These are phyloP conservation scores for Trypoxylus dichotomus DNA, from an alignment of 1,140 invertebrate species.

Conservation along the genomic window DNA sequence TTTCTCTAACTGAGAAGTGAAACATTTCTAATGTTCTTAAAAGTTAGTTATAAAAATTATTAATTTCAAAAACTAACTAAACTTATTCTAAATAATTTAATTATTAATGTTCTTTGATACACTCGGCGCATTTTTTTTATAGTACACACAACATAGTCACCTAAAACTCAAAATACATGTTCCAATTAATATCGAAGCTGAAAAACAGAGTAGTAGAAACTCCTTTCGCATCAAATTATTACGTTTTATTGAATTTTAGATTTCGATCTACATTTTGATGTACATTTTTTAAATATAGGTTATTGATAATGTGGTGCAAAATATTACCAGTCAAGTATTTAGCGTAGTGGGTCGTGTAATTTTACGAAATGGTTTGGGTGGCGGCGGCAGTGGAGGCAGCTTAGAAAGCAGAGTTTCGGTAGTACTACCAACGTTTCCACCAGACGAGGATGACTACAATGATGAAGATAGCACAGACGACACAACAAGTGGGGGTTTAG, in stretches of 20 bases:
- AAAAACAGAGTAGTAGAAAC: too few species aligned
- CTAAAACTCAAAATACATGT: too few species aligned
- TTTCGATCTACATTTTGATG: not conserved
- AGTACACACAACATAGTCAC: too few species aligned
- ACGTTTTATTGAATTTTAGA: not conserved
- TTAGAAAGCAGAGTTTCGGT: constrained; percentile 58
- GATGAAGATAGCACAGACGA: not conserved
- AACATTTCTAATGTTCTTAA: too few species aligned
- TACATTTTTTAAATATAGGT: constrained; percentile 41
- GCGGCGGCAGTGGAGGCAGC: constrained; percentile 55
- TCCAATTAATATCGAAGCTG: too few species aligned
- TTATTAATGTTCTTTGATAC: too few species aligned
- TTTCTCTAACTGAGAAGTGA: too few species aligned
- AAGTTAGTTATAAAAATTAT: too few species aligned
- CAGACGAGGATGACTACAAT: constrained; percentile 50
- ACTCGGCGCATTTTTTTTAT: too few species aligned
- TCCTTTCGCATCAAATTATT: too few species aligned
- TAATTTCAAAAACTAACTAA: too few species aligned
- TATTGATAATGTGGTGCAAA: constrained; percentile 52
- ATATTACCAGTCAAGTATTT: constrained; percentile 50
- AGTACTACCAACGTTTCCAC: constrained; percentile 59
- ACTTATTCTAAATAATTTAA: too few species aligned
- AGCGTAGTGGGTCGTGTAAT: constrained; percentile 54
- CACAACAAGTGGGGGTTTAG: not conserved
- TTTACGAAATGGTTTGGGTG: constrained; percentile 56